Conservation (phyloP, 92 coral and sea anemone genomes). For the Virgularia gustaviana region DNA sequence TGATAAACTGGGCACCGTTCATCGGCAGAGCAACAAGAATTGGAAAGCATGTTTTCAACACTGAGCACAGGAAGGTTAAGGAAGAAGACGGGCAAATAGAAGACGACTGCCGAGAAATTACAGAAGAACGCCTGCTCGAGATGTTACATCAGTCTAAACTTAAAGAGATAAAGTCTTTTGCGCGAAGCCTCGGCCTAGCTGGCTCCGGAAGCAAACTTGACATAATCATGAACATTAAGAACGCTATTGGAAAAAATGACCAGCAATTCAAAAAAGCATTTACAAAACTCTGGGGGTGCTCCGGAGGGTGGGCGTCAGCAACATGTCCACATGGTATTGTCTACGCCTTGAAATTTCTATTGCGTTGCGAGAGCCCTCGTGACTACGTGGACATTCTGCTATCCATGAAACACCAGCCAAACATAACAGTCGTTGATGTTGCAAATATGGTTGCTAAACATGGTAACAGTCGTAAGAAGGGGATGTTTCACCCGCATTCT, state of each 20-base stretch:
- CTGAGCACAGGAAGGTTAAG: conserved; percentile 44
- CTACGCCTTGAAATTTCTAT: conserved; percentile 51
- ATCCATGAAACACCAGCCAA: too few relatives aligned
- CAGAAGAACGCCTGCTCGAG: conserved; percentile 44
- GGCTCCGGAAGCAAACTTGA: conserved; percentile 42
- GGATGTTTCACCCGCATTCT: too few relatives aligned
- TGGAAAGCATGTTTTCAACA: conserved; percentile 31
- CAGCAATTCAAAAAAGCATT: conserved; percentile 49
- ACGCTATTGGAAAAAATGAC: conserved; percentile 41
- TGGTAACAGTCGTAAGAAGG: too few relatives aligned
- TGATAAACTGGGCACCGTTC: conserved; percentile 50
- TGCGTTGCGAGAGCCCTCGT: conserved; percentile 50
- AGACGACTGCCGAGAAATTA: conserved; percentile 43
- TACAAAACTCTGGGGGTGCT: conserved; percentile 47
- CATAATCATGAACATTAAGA: conserved; percentile 24
- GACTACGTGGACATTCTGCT: conserved; percentile 45
- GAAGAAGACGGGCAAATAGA: conserved; percentile 33
- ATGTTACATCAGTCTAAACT: conserved; percentile 16
- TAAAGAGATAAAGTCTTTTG: conserved; percentile 38
- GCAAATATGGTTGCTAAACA: too few relatives aligned
- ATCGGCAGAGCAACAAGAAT: conserved; percentile 38
- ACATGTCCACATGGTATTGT: conserved; percentile 51
- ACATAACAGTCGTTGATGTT: too few relatives aligned
- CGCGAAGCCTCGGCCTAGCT: conserved; percentile 25
- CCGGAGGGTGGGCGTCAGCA: too few relatives aligned